phyloP scores from a whole-genome alignment of 2,888 invertebrate genomes.

The Gastrophysa polygoni region DNA sequence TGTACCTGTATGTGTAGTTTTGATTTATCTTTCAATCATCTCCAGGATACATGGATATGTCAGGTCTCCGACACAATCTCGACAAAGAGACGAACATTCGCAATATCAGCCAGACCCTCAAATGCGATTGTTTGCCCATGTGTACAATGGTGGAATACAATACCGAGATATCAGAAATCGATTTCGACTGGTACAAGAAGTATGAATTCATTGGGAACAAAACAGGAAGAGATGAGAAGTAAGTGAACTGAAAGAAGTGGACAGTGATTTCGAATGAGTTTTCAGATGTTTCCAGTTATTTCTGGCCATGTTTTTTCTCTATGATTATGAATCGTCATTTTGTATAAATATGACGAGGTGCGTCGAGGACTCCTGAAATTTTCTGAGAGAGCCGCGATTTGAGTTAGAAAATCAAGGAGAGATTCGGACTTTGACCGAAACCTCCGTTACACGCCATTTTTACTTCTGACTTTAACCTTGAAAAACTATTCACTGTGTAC shows the following conservation, averaged over 20 bases:
- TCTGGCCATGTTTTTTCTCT: no score
- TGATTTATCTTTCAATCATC: background rate
- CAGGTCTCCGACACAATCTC: conserved; percentile 25
- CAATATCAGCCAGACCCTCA: conserved; percentile 28
- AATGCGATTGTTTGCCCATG: conserved; percentile 55
- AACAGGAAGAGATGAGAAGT: conserved; percentile 36
- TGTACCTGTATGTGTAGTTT: no score
- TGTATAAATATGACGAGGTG: no score
- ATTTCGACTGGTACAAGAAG: conserved; percentile 45
- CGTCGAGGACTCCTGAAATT: no score
- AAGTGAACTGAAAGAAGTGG: conserved; percentile 11
- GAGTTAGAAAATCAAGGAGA: no score
- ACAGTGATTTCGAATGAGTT: background rate
- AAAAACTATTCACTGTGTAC: no score
- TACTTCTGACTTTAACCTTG: no score
- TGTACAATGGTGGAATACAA: conserved; percentile 55
- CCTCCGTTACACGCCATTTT: no score
- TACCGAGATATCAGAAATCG: conserved; percentile 55
- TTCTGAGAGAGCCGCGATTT: no score
- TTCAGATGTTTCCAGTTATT: background rate
- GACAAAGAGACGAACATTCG: conserved; percentile 25
- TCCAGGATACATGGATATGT: conserved; percentile 30
- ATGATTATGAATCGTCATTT: no score
- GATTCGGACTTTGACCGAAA: no score
- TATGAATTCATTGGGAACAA: conserved; percentile 36